Percentiles rank a stretch among this genome's conserved stretches.
Conservation (phyloP, 2,797 vertebrate genomes). For the Morelia viridis region DNA sequence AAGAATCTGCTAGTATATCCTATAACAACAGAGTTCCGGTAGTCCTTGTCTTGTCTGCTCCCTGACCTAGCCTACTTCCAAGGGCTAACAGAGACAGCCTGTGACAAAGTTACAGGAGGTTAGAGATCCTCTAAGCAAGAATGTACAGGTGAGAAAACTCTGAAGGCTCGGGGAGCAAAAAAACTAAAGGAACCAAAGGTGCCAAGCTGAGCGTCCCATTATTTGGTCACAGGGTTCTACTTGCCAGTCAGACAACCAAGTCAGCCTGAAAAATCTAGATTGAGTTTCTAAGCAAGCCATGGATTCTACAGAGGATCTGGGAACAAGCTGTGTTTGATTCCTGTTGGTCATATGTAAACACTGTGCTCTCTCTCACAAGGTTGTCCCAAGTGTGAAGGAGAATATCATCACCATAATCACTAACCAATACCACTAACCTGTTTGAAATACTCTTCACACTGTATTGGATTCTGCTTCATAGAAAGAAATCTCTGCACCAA, state of each 20-base stretch:
- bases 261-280: neutral
- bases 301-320: neutral
- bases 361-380: neutral
- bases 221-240: neutral
- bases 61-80: neutral
- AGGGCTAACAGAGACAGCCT: neutral
- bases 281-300: neutral
- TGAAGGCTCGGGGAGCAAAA: neutral
- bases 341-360: neutral
- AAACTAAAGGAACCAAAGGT: neutral
- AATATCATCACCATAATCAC: neutral
- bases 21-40: neutral
- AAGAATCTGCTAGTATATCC: neutral
- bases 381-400: neutral
- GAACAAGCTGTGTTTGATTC: neutral
- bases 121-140: neutral
- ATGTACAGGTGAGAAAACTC: neutral
- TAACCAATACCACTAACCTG: neutral
- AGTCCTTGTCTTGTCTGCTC: neutral
- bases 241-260: neutral
- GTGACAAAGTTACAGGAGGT: neutral
- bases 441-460: neutral
- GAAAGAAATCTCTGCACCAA: slow-evolving; percentile 26
- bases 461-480: neutral
- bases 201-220: neutral